A percentile compares a stretch with the other conserved stretches of the same genome.
These are phyloP conservation scores for Drosophila malerkotliana DNA, from an alignment of 1,140 invertebrate species.

Conservation along the genomic window DNA sequence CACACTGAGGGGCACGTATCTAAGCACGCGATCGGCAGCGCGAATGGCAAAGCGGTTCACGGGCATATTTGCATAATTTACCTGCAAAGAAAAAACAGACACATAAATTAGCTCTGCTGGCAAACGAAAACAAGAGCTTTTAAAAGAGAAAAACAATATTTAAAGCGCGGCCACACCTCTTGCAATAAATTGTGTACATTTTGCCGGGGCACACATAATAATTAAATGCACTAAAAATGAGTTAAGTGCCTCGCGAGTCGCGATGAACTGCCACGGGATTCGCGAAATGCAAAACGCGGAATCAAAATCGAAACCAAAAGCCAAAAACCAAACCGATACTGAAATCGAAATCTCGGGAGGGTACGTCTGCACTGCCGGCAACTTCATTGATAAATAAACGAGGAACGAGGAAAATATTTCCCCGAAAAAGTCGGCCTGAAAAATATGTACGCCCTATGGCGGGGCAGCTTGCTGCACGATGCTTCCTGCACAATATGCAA, in stretches of 20 bases:
- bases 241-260: slow-evolving; percentile 42
- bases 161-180: slow-evolving; percentile 64
- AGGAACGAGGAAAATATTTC: slow-evolving; percentile 34
- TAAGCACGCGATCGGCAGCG: slow-evolving; percentile 46
- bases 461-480: slow-evolving; percentile 33
- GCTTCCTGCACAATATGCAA: slow-evolving; percentile 77
- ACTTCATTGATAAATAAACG: slow-evolving; percentile 79
- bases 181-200: slow-evolving; percentile 77
- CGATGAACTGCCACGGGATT: slow-evolving; percentile 26
- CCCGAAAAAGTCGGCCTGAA: slow-evolving; percentile 20
- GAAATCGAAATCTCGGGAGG: slow-evolving; percentile 30
- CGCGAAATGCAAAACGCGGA: slow-evolving; percentile 10
- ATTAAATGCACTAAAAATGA: slow-evolving; percentile 75
- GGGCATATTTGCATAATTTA: slow-evolving; percentile 68
- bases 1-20: slow-evolving; percentile 45
- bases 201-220: slow-evolving; percentile 57
- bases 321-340: not conserved
- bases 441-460: slow-evolving; percentile 67
- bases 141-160: slow-evolving; percentile 42
- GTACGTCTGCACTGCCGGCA: slow-evolving; percentile 71
- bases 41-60: slow-evolving; percentile 44
- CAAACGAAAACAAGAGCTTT: slow-evolving; percentile 16
- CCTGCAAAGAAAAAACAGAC: slow-evolving; percentile 62
- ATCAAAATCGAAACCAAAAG: slow-evolving; percentile 32
- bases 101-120: slow-evolving; percentile 59